phyloP scores from a whole-genome alignment of 2,888 invertebrate genomes.

The Cerceris rybyensis region DNA sequence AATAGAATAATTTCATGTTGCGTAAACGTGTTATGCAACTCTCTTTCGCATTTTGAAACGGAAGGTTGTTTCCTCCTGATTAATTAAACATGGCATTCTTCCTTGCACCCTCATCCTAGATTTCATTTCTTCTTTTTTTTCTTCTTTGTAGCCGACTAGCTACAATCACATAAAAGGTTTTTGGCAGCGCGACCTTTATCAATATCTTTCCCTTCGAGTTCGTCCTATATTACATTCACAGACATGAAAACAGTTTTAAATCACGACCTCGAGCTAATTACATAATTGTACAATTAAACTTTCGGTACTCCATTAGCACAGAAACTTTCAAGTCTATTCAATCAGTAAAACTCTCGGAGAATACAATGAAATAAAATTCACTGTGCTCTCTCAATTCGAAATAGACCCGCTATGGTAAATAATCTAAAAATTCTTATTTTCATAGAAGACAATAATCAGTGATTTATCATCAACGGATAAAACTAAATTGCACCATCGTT shows the following conservation, averaged over 20 bases:
- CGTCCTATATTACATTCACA: neutral
- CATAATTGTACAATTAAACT: slow-evolving; percentile 15
- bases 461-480: slow-evolving; percentile 34
- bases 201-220: slow-evolving; percentile 34
- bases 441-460: slow-evolving; percentile 24
- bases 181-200: slow-evolving; percentile 66
- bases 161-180: slow-evolving; percentile 68
- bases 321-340: slow-evolving; percentile 9
- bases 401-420: neutral
- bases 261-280: slow-evolving; percentile 21
- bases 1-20: slow-evolving; percentile 48
- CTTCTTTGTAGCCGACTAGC: slow-evolving; percentile 62
- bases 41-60: slow-evolving; percentile 20
- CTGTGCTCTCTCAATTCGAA: neutral
- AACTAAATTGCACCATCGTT: slow-evolving; percentile 52
- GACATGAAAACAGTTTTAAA: neutral
- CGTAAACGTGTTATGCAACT: slow-evolving; percentile 25
- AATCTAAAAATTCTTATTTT: slow-evolving; percentile 10
- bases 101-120: slow-evolving; percentile 59
- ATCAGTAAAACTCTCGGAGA: slow-evolving; percentile 1
- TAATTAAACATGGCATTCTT: slow-evolving; percentile 66
- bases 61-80: slow-evolving; percentile 22
- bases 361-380: slow-evolving; percentile 3
- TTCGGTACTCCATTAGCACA: neutral
- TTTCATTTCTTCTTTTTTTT: slow-evolving; percentile 9